phyloP scores from a whole-genome alignment of 2,113 vertebrate genomes.

The Aythya baeri region DNA sequence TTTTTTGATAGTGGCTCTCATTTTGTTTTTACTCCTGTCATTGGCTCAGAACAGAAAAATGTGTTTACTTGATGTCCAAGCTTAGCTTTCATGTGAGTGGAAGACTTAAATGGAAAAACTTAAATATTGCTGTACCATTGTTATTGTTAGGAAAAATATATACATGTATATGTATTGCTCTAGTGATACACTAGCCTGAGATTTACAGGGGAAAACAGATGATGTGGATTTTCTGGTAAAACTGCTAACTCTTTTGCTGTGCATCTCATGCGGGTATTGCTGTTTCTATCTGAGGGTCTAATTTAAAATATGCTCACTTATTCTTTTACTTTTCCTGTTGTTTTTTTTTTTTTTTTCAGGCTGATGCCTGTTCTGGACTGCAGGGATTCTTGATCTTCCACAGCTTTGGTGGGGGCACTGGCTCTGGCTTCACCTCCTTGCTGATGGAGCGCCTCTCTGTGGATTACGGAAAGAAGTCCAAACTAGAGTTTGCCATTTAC shows the following conservation, averaged over 20 bases:
- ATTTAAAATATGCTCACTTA: neutral
- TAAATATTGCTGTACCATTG: neutral
- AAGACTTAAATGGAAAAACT: neutral
- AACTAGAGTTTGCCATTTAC: slow-evolving; percentile 92
- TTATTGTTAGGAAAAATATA: neutral
- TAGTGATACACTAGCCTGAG: neutral
- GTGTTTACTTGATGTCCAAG: neutral
- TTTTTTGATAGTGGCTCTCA: neutral
- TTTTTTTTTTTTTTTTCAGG: slow-evolving; percentile 14
- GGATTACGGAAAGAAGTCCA: slow-evolving; percentile 92
- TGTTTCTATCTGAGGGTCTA: neutral
- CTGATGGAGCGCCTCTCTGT: slow-evolving; percentile 93
- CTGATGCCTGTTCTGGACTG: slow-evolving; percentile 78
- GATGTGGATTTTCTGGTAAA: neutral
- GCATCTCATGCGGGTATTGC: neutral
- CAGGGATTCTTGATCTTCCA: slow-evolving; percentile 87
- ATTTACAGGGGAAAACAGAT: neutral
- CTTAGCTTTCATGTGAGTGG: neutral
- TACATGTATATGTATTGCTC: neutral
- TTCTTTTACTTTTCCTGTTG: neutral
- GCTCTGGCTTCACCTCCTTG: slow-evolving; percentile 86
- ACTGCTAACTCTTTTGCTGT: neutral
- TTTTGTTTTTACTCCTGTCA: neutral
- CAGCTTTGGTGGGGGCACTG: slow-evolving; percentile 83
- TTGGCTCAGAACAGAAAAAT: neutral